Evolutionary conservation across 2,797 vertebrate genomes (phyloP), one percentile per base, ranked within the genome.

Genomic region (Cryptoblepharus egeriae): DNA sequence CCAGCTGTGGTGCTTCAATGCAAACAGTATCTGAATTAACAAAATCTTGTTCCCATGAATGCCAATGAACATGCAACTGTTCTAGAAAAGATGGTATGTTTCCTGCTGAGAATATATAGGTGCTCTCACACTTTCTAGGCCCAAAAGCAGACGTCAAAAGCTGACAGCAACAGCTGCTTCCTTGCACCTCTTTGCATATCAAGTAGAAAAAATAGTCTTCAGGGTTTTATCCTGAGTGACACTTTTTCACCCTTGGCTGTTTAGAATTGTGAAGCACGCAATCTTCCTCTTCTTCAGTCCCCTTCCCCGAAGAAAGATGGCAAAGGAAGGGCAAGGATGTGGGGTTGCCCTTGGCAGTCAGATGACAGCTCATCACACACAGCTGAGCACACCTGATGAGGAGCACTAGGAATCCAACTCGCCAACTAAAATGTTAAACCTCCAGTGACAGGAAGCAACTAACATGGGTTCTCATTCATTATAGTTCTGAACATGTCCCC

Each of bases 81-180:
- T 75, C 79, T 83, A 45, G 18, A 86, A 86, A 79, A 77, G 85
- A 58, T 35, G 63, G 30, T 9, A 61, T 75, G 22, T 79, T 86
- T 86, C 80, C 77, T 57, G 49, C 65, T 49, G 88, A 82, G 86
- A 91, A 78, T 90, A 87, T 82, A 78, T 83, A 91, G 89, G 81
- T 90, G 85, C 86, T 85, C 87, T 88, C 76, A 81, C 81, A 79
- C 81, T 84, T 88, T 81, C 75, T 42, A 80, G 79, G 83, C 80
- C 85, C 83, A 86, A 85, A 82, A 90, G 84, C 78, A 74, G 85
- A 91, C 83, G 82, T 86, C 80, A 82, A 85, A 88, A 88, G 75
- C 90, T 32, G 45, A 86, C 84, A n/a, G 89, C 69, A 81, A 88
- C 90, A 93, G 91, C 91, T 92, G 93, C 67, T 81, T 90, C 77